These are phyloP conservation scores for Anguilla japonica DNA, from an alignment of 2,113 vertebrate genomes.

Conservation along the genomic window DNA sequence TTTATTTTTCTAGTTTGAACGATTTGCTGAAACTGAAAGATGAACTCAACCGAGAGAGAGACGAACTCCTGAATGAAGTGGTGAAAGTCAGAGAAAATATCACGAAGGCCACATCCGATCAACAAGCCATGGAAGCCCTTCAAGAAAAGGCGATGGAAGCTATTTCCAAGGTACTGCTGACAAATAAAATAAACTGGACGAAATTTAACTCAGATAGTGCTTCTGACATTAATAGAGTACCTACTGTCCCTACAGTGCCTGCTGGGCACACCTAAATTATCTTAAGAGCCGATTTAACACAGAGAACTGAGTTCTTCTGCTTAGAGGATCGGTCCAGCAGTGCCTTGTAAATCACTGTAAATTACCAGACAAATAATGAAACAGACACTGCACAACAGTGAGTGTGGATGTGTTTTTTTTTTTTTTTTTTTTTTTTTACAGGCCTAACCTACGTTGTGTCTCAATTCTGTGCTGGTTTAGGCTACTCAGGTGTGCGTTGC, in stretches of 20 bases:
- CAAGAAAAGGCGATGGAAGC: slow-evolving; percentile 69
- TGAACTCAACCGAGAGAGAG: slow-evolving; percentile 78
- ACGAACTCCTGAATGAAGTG: slow-evolving; percentile 76
- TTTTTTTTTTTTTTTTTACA: too few relatives aligned
- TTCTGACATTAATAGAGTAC: background rate
- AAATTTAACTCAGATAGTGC: background rate
- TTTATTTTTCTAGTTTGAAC: slow-evolving; percentile 66
- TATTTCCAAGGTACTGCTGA: slow-evolving; percentile 72
- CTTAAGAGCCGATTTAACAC: too few relatives aligned
- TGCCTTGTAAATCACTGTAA: too few relatives aligned
- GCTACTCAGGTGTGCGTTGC: background rate
- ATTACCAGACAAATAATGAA: too few relatives aligned
- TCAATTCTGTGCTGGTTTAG: background rate
- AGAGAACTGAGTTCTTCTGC: too few relatives aligned
- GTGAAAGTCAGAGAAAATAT: slow-evolving; percentile 81
- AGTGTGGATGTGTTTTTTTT: too few relatives aligned
- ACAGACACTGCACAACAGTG: too few relatives aligned
- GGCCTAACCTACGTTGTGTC: too few relatives aligned
- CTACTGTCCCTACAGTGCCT: too few relatives aligned
- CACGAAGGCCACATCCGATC: slow-evolving; percentile 58
- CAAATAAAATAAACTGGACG: background rate
- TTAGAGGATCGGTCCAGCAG: too few relatives aligned
- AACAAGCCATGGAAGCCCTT: slow-evolving; percentile 72
- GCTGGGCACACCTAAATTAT: too few relatives aligned
- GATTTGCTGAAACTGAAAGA: slow-evolving; percentile 81